Percentiles rank a stretch among this genome's conserved stretches.
Conservation (phyloP, 2,888 invertebrate species). For the Exocentrus adspersus region DNA sequence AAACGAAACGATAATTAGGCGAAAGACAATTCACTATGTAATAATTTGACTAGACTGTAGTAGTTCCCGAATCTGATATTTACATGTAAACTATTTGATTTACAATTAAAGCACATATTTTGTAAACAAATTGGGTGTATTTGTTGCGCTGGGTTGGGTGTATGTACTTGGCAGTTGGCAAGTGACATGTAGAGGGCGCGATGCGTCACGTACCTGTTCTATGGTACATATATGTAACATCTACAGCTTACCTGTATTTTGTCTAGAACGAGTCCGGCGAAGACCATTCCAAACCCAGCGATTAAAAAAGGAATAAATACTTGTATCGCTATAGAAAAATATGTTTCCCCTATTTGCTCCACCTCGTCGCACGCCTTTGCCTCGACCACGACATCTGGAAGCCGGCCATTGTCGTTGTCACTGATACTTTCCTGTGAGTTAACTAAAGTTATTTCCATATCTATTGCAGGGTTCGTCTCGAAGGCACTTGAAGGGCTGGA, state of each 20-base stretch:
- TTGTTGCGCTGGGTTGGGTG: no score
- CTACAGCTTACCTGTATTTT: constrained; percentile 70
- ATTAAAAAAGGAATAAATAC: constrained; percentile 78
- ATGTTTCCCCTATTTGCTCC: constrained; percentile 67
- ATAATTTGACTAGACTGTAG: no score
- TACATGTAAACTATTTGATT: no score
- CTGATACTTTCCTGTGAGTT: constrained; percentile 53
- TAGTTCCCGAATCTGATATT: no score
- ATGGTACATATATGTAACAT: no score
- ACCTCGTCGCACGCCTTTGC: constrained; percentile 62
- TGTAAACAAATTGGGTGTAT: no score
- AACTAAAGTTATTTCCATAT: constrained; percentile 58
- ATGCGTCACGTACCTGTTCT: no score
- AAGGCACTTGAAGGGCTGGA: constrained; percentile 59
- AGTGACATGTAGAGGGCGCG: no score
- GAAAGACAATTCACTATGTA: no score
- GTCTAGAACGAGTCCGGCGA: constrained; percentile 79
- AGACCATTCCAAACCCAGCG: constrained; percentile 83
- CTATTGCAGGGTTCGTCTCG: constrained; percentile 52
- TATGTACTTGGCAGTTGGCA: no score
- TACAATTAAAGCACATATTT: no score
- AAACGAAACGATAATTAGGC: not conserved
- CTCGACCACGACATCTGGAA: constrained; percentile 68
- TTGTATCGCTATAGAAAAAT: constrained; percentile 72
- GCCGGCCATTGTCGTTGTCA: constrained; percentile 64